phyloP scores from a whole-genome alignment of 2,797 vertebrate genomes.

The Muscicapa comitata region DNA sequence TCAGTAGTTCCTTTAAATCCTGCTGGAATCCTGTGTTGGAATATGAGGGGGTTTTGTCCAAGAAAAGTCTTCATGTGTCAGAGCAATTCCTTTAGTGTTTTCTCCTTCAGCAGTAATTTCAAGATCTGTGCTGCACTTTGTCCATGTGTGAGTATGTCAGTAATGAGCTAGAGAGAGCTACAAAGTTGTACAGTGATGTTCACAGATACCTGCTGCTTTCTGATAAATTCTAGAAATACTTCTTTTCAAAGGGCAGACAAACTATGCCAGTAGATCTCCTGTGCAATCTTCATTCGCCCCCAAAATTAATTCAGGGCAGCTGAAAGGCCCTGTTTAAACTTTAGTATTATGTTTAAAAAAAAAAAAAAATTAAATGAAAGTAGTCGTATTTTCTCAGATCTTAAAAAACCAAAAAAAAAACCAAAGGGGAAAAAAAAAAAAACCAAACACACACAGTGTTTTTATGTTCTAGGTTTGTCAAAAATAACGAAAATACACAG shows the following conservation, averaged over 20 bases:
- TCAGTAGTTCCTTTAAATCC: background rate
- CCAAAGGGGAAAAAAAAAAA: background rate
- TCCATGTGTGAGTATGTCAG: background rate
- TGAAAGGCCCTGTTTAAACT: background rate
- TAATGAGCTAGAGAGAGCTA: background rate
- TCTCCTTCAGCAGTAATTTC: background rate
- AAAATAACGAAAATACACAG: background rate
- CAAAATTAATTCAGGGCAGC: background rate
- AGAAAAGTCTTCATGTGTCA: background rate
- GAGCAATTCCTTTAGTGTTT: background rate
- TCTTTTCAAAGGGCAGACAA: background rate
- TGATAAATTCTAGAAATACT: background rate
- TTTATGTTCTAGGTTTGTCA: background rate
- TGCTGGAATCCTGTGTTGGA: background rate
- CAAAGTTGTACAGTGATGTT: background rate
- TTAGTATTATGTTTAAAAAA: background rate
- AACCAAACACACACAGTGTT: background rate
- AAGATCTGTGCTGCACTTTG: background rate
- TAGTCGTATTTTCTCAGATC: background rate
- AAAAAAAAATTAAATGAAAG: background rate
- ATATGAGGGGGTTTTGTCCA: background rate
- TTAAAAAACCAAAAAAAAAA: background rate
- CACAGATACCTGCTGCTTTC: background rate
- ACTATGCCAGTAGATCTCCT: background rate
- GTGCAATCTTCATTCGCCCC: background rate